Base-by-base conservation (phyloP, 1,140 invertebrate genomes). In the Venturia canescens region DNA sequence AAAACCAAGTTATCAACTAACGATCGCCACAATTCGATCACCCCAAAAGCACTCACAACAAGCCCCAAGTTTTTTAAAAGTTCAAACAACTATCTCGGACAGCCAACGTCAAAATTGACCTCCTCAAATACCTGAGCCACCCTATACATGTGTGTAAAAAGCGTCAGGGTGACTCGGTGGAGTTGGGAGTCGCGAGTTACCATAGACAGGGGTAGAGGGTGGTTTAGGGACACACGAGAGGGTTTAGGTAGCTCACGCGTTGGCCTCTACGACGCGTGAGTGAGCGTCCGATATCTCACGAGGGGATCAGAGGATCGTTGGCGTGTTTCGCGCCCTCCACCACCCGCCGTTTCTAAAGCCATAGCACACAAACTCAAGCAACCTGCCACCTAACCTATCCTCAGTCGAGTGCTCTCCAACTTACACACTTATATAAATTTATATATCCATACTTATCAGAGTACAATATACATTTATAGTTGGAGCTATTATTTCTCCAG, bases 281-380 rank as follows among this genome's bases (percentile, higher is more conserved):
- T 90, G 89, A 90, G 90, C 88, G 89, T 86, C 89, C 89, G 90
- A 91, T 91, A 91, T 91, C 90, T 90, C 86, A 84, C 86, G 87
- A 89, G 90, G 90, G 90, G 90, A 91, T 91, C 90, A 89, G 90
- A 91, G 89, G 89, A 91, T 91, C 90, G 90, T 86, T 91, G 89
- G 90, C 90, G 87, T 87, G 87, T 87, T 87, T 87, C 87, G 84
- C 86, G 81, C 82, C 80, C 84, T 79, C 86, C 86, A 84, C 86
- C 86, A 87, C 86, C 86, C 86, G 86, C 87, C 85, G 84, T 53
- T 80, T 75, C 48, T 31, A 75, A 75, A 74, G 44, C 71, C 69
- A 26, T 9, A 5, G 57, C 15, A 38, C 71, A 60, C 48, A 48
- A 48, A 75, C 72, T 75, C 72, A 26, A 82, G 80, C 86, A 82